A percentile compares a stretch with the other conserved stretches of the same genome.
Conservation (phyloP, 2,888 invertebrate genomes). For the Thyatira batis region DNA sequence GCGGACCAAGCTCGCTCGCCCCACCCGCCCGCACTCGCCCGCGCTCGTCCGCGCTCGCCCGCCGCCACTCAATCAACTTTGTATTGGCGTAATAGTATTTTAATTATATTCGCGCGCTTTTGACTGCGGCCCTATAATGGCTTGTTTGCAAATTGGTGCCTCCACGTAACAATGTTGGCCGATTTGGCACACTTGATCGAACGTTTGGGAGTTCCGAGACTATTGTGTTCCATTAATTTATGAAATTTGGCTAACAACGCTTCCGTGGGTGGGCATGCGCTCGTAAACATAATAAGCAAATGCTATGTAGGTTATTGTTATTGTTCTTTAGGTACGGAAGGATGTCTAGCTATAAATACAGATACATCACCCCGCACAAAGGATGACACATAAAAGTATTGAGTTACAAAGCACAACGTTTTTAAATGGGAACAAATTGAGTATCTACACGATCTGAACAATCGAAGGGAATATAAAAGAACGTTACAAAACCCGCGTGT, state of each 20-base stretch:
- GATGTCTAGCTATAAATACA: neutral
- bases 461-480: neutral
- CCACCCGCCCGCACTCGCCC: slow-evolving; percentile 12
- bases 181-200: slow-evolving; percentile 41
- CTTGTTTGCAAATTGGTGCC: slow-evolving; percentile 69
- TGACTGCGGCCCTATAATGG: slow-evolving; percentile 62
- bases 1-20: slow-evolving; percentile 19
- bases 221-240: slow-evolving; percentile 29
- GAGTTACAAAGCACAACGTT: neutral
- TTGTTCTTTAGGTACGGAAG: neutral
- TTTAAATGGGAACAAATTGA: slow-evolving; percentile 17
- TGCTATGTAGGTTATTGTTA: neutral
- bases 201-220: slow-evolving; percentile 28
- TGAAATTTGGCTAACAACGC: slow-evolving; percentile 21
- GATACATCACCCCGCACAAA: neutral
- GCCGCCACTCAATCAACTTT: slow-evolving; percentile 70
- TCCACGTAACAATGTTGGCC: slow-evolving; percentile 47
- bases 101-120: slow-evolving; percentile 78
- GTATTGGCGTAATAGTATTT: slow-evolving; percentile 79
- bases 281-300: slow-evolving; percentile 2
- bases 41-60: slow-evolving; percentile 13
- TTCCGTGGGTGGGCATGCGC: neutral
- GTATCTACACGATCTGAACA: slow-evolving; percentile 2
- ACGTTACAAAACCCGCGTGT: slow-evolving; percentile 12
- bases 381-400: neutral